Conservation (phyloP, 2,113 vertebrate species). For the Rafetus swinhoei region DNA sequence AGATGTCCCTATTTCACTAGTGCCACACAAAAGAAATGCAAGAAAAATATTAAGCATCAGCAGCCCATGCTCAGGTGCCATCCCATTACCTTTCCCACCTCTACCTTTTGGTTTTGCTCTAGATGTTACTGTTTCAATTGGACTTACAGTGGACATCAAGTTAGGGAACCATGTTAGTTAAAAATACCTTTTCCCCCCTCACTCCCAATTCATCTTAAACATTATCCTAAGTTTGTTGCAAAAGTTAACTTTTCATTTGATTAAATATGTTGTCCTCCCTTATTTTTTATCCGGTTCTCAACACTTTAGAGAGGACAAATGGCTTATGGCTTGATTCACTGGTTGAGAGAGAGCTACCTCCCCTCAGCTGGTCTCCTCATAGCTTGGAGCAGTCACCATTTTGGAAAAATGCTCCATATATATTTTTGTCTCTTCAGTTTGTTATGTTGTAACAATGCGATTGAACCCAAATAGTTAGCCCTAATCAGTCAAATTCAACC, state of each 20-base stretch:
- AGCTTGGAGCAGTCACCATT: background rate
- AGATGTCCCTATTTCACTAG: conserved; percentile 84
- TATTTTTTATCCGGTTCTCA: conserved; percentile 15
- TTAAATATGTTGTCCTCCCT: background rate
- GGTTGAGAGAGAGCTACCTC: background rate
- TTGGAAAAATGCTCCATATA: background rate
- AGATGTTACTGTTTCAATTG: conserved; percentile 41
- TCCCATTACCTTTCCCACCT: conserved; percentile 67
- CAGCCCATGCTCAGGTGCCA: conserved; percentile 71
- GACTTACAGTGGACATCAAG: conserved; percentile 25
- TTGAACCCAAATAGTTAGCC: background rate
- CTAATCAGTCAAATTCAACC: conserved; percentile 3
- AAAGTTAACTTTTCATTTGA: background rate
- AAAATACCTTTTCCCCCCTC: conserved; percentile 30
- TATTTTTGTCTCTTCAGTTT: background rate
- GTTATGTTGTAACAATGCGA: background rate
- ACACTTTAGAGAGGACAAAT: conserved; percentile 5
- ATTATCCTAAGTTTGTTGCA: background rate
- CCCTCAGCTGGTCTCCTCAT: background rate
- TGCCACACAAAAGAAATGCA: conserved; percentile 85
- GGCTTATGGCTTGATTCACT: conserved; percentile 45
- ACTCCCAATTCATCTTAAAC: conserved; percentile 20
- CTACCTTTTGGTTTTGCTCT: conserved; percentile 39
- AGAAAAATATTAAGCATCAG: conserved; percentile 81
- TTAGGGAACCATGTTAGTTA: background rate